These are phyloP conservation scores for Amblyjoppa proteus DNA, from an alignment of 2,888 invertebrate genomes.

Conservation along the genomic window DNA sequence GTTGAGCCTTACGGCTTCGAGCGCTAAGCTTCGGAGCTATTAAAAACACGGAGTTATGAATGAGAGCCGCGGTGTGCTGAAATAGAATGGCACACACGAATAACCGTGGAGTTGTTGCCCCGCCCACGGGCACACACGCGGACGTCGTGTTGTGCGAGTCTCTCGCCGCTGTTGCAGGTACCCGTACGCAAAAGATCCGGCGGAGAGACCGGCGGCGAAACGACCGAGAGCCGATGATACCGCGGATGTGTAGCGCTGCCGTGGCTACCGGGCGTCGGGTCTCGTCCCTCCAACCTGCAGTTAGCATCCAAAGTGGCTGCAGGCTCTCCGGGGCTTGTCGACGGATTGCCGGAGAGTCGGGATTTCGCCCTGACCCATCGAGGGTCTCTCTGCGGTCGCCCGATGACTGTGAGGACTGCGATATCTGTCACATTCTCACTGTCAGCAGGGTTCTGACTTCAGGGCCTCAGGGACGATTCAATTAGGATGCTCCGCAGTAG, in stretches of 20 bases:
- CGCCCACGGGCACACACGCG: constrained; percentile 79
- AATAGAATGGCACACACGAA: constrained; percentile 82
- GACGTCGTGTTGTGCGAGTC: constrained; percentile 48
- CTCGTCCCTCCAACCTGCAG: constrained; percentile 47
- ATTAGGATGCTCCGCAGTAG: constrained; percentile 76
- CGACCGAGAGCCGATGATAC: constrained; percentile 57
- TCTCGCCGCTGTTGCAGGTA: constrained; percentile 58
- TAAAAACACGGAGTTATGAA: constrained; percentile 84
- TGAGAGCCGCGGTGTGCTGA: constrained; percentile 81
- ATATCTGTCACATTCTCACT: constrained; percentile 81
- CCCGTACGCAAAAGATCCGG: constrained; percentile 47
- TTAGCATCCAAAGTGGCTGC: constrained; percentile 41
- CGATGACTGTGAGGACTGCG: constrained; percentile 60
- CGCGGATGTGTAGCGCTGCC: constrained; percentile 40
- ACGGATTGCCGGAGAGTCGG: constrained; percentile 65
- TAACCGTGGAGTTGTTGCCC: constrained; percentile 75
- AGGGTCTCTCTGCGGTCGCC: constrained; percentile 46
- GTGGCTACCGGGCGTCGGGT: constrained; percentile 50
- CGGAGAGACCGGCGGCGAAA: constrained; percentile 46
- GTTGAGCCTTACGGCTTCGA: constrained; percentile 69
- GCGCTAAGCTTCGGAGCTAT: constrained; percentile 80
- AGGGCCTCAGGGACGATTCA: constrained; percentile 78
- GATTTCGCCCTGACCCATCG: constrained; percentile 52
- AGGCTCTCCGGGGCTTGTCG: constrained; percentile 17
- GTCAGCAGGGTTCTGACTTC: constrained; percentile 72